A percentile compares a stretch with the other conserved stretches of the same genome.
Evolutionary conservation across 2,113 vertebrate species (phyloP).

Genomic region (Gymnorhina tibicen): DNA sequence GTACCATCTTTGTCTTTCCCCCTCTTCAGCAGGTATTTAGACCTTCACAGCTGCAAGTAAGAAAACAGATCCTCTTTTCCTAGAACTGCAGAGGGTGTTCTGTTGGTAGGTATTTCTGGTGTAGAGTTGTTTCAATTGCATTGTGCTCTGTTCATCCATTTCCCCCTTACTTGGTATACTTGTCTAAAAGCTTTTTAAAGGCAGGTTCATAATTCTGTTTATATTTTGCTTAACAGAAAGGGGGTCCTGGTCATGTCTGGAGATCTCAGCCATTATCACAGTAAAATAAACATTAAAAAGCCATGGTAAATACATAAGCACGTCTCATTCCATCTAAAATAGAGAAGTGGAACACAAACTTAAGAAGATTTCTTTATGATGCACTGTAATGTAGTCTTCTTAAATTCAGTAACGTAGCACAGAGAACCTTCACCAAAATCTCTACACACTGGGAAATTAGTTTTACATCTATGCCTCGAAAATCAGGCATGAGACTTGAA

Average conservation of each 20-base stretch:
- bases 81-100: background rate
- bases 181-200: background rate
- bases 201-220: background rate
- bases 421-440: background rate
- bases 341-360: background rate
- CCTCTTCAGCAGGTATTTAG: background rate
- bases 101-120: background rate
- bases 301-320: background rate
- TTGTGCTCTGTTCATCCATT: background rate
- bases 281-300: background rate
- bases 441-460: background rate
- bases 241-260: background rate
- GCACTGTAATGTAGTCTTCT: background rate
- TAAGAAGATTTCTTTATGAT: background rate
- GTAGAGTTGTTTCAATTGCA: background rate
- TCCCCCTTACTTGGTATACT: background rate
- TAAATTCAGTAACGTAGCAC: background rate
- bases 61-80: background rate
- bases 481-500: background rate
- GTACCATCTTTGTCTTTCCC: background rate
- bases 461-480: background rate
- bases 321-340: background rate
- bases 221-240: background rate
- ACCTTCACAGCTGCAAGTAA: background rate
- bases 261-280: background rate